Percentiles rank a stretch among this genome's conserved stretches.
phyloP scores from a whole-genome alignment of 1,140 invertebrate species.

The Sweltsa coloradensis region DNA sequence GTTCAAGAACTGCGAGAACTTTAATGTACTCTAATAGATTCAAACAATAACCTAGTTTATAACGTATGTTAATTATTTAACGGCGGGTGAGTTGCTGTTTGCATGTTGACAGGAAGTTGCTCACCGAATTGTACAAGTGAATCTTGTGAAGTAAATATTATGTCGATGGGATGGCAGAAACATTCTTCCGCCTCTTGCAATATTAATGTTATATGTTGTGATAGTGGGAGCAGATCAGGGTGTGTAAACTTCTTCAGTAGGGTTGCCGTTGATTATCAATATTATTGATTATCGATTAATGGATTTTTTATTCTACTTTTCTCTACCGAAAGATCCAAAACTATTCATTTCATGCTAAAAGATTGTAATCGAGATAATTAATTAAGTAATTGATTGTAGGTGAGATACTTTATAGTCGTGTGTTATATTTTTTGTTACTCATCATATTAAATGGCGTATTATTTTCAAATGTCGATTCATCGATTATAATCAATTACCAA shows the following conservation, averaged over 20 bases:
- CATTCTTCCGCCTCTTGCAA: background rate
- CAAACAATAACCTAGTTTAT: constrained; percentile 3
- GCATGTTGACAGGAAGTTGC: background rate
- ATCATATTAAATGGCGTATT: background rate
- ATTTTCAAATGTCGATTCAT: background rate
- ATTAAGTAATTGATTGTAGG: background rate
- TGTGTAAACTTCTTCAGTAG: too few relatives aligned
- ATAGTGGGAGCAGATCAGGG: too few relatives aligned
- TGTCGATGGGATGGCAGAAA: too few relatives aligned
- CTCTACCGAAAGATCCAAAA: too few relatives aligned
- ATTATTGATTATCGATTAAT: too few relatives aligned
- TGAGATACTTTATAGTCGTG: background rate
- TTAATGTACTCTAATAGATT: constrained; percentile 57
- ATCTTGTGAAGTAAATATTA: too few relatives aligned
- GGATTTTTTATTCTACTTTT: too few relatives aligned
- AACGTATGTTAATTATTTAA: background rate
- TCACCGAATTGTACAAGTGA: background rate
- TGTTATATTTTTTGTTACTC: background rate
- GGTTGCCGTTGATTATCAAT: too few relatives aligned
- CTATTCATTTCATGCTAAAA: too few relatives aligned
- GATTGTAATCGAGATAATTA: background rate
- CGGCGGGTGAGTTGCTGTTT: background rate
- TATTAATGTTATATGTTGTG: too few relatives aligned
- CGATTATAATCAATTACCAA: too few relatives aligned
- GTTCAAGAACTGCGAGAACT: constrained; percentile 82